Evolutionary conservation across 2,113 vertebrate genomes (phyloP), one percentile per base, ranked within the genome.

Genomic region (Burhinus oedicnemus): DNA sequence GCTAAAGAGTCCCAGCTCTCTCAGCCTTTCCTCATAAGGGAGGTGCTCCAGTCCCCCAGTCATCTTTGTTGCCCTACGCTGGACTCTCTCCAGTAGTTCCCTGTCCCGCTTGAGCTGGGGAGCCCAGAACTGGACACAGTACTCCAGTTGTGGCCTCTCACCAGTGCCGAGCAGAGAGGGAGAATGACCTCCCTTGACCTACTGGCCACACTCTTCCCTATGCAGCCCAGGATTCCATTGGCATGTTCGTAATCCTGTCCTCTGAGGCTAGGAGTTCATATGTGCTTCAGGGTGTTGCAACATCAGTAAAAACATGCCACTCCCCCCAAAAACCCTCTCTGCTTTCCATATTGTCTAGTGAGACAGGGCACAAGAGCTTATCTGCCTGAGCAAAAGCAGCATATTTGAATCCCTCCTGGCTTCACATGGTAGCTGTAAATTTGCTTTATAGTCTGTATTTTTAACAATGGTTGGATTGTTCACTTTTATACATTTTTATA

Each of bases 271-370:
- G 45, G n/a, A 88, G 9, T 47, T 76, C 32, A 19, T 29, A 12
- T n/a, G 23, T 83, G 36, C 18, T 83, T 76, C 62, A 54, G 25
- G 15, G 23, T 38, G 21, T 72, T 58, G 42, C 18, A 34, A 44
- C 9, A 29, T 26, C n/a, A 51, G 6, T 38, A 44, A 44, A 65
- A 72, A 79, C 34, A 16, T 40, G 26, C 23, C 7, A 8, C 7
- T 42, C 16, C 19, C 17, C 22, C 2, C 1, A 58, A 51, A 14
- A 0, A 1, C 3, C 12, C 20, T 51, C 22, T 3, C 2, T 83
- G 32, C 22, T 89, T 75, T 86, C 66, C 17, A 12, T 70, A 9
- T 47, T 75, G 7, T 40, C 22, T 61, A 21, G 10, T n/a, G 57
- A 49, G 52, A 76, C 80, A 45, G 47, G 30, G n/a, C 58, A 8